Percentiles rank a stretch among this genome's conserved stretches.
Conservation (phyloP, 2,113 vertebrate genomes). For the Phycodurus eques region DNA sequence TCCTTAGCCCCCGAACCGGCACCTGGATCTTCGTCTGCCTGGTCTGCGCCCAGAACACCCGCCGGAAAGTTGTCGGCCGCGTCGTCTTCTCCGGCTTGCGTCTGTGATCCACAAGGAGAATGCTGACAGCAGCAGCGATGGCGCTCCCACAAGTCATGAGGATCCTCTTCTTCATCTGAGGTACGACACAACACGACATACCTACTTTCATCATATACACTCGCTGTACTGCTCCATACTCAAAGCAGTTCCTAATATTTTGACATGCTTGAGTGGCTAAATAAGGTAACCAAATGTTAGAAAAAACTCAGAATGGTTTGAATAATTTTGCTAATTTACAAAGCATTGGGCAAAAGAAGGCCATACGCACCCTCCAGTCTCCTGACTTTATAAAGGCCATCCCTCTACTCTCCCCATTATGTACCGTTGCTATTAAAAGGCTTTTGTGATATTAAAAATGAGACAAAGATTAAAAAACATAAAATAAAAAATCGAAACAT, state of each 20-base stretch:
- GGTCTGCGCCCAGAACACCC: conserved; percentile 41
- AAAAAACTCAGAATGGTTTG: no score
- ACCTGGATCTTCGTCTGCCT: conserved; percentile 48
- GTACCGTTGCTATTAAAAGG: no score
- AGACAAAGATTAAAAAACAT: no score
- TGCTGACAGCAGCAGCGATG: conserved; percentile 56
- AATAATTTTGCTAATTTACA: no score
- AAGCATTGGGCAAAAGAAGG: no score
- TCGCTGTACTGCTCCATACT: background rate
- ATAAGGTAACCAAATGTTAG: no score
- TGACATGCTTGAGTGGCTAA: background rate
- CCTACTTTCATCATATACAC: background rate
- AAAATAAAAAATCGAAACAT: no score
- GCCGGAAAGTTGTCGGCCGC: conserved; percentile 41
- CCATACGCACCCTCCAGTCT: no score
- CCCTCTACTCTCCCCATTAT: no score
- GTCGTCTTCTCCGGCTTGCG: background rate
- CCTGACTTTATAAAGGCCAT: no score
- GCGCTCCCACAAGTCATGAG: conserved; percentile 73
- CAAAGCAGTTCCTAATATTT: background rate
- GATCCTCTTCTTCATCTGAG: conserved; percentile 83
- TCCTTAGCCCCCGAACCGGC: conserved; percentile 1
- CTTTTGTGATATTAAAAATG: no score
- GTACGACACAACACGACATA: background rate
- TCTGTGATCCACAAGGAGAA: conserved; percentile 11